These are phyloP conservation scores for Phainopepla nitens DNA, from an alignment of 2,113 vertebrate species.

Conservation along the genomic window DNA sequence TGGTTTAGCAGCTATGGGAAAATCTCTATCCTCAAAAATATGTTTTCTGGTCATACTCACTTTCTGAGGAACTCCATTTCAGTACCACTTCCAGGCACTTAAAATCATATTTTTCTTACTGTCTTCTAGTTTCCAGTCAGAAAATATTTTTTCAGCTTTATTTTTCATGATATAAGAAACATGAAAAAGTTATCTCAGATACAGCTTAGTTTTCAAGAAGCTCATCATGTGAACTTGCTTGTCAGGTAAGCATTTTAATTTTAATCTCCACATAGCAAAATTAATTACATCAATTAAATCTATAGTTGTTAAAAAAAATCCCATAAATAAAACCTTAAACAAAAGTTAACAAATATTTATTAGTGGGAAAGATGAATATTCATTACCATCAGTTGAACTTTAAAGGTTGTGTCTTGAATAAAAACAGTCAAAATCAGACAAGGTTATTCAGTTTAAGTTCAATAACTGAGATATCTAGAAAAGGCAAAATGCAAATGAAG, in stretches of 20 bases:
- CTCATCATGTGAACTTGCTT: background rate
- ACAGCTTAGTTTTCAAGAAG: background rate
- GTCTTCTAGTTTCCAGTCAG: background rate
- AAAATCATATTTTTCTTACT: background rate
- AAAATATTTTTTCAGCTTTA: background rate
- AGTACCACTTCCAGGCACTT: background rate
- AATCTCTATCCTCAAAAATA: background rate
- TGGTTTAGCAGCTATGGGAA: background rate
- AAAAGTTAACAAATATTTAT: background rate
- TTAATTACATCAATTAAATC: background rate
- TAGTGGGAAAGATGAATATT: background rate
- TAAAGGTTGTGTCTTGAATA: background rate
- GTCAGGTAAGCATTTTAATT: background rate
- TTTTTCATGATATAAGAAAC: background rate
- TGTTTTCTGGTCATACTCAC: background rate
- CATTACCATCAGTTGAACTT: background rate
- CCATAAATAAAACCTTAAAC: background rate
- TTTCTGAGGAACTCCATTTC: background rate
- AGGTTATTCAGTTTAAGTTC: background rate
- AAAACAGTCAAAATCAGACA: background rate
- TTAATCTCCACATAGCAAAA: background rate
- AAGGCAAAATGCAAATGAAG: background rate
- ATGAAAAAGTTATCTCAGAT: background rate
- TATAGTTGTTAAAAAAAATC: accelerated
- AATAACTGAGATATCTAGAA: background rate